These are phyloP conservation scores for Anagyrus pseudococci DNA, from an alignment of 2,888 invertebrate species.

Conservation along the genomic window DNA sequence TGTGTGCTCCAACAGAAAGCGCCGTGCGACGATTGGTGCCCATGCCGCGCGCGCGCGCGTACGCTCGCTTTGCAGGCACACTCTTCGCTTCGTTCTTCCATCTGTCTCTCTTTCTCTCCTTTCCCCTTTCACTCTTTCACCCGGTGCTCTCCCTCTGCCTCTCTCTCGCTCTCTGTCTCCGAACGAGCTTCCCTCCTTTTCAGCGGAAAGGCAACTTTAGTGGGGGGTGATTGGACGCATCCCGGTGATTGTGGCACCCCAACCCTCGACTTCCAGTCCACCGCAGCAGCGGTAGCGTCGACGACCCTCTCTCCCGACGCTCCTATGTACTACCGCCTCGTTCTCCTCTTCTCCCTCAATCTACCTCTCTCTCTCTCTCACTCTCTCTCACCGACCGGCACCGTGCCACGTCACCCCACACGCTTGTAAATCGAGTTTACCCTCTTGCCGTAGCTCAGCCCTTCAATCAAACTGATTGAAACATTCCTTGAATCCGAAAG, in stretches of 20 bases:
- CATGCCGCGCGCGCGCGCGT: too few species aligned
- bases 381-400: slow-evolving; percentile 25
- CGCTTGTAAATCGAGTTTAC: slow-evolving; percentile 63
- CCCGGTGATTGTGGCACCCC: slow-evolving; percentile 61
- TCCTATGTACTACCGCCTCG: background rate
- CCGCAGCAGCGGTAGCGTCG: slow-evolving; percentile 43
- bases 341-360: slow-evolving; percentile 27
- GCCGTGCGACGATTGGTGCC: too few species aligned
- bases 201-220: slow-evolving; percentile 39
- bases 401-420: slow-evolving; percentile 45
- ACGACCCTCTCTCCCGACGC: slow-evolving; percentile 22
- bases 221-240: slow-evolving; percentile 61
- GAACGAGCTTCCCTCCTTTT: slow-evolving; percentile 22
- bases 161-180: slow-evolving; percentile 35
- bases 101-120: slow-evolving; percentile 44
- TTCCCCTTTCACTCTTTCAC: slow-evolving; percentile 40
- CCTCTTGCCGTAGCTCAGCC: slow-evolving; percentile 59
- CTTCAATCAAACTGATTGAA: slow-evolving; percentile 63
- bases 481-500: slow-evolving; percentile 63
- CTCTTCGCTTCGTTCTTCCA: too few species aligned
- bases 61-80: too few species aligned
- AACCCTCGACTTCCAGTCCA: slow-evolving; percentile 45
- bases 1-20: slow-evolving; percentile 58
- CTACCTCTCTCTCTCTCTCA: slow-evolving; percentile 25
- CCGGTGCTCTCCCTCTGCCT: slow-evolving; percentile 21